phyloP scores from a whole-genome alignment of 2,888 invertebrate genomes.

The Trissolcus japonicus region DNA sequence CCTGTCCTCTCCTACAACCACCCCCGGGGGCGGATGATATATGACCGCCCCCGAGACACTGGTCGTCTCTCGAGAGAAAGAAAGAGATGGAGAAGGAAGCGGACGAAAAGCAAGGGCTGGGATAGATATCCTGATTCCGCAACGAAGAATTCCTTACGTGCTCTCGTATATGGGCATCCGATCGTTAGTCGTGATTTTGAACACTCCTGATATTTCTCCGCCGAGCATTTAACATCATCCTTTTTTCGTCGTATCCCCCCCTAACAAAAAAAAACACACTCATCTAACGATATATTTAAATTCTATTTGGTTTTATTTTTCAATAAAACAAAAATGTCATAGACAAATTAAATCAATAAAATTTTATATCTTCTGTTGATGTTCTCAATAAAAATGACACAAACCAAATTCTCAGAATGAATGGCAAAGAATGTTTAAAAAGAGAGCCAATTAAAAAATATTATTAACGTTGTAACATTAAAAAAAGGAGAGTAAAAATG shows the following conservation, averaged over 20 bases:
- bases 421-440: no score
- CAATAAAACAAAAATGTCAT: no score
- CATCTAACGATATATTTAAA: constrained; percentile 32
- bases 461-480: constrained; percentile 26
- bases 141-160: constrained; percentile 68
- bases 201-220: constrained; percentile 52
- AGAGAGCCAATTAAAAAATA: no score
- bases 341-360: no score
- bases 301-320: no score
- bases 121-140: constrained; percentile 67
- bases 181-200: constrained; percentile 60
- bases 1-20: constrained; percentile 58
- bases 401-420: no score
- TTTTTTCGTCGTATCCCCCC: constrained; percentile 9
- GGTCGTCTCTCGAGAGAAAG: constrained; percentile 68
- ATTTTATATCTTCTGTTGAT: no score
- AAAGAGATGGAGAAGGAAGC: constrained; percentile 56
- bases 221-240: constrained; percentile 36
- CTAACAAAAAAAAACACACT: constrained; percentile 5
- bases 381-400: no score
- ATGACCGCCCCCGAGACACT: constrained; percentile 75
- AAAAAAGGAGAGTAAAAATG: no score
- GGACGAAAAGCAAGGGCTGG: constrained; percentile 18
- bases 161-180: constrained; percentile 57
- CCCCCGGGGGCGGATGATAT: constrained; percentile 73